Percentiles rank a stretch among this genome's conserved stretches.
Conservation (phyloP, 2,888 invertebrate genomes). For the Lapara coniferarum region DNA sequence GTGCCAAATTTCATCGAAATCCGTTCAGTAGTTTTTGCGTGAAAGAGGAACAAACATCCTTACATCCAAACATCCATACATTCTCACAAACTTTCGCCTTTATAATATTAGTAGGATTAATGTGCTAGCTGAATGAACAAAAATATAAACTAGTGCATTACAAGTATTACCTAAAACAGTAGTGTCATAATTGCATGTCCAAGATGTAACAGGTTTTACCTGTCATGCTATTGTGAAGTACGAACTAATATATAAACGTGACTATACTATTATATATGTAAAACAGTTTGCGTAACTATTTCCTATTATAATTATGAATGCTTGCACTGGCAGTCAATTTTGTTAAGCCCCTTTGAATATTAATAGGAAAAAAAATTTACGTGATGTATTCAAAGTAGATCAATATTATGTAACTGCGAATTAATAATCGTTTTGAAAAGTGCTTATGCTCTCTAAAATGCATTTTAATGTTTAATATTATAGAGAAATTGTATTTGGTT, state of each 20-base stretch:
- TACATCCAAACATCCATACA: no score
- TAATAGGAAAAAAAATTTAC: background rate
- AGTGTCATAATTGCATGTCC: constrained; percentile 12
- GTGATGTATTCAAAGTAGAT: background rate
- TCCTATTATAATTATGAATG: background rate
- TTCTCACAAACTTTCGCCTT: no score
- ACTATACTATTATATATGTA: constrained; percentile 6
- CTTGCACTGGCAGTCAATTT: constrained; percentile 18
- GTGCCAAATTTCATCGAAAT: no score
- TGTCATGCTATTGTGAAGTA: constrained; percentile 19
- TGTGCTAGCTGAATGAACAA: no score
- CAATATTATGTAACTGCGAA: constrained; percentile 4
- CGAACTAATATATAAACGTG: constrained; percentile 2
- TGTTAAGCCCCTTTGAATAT: constrained; percentile 1
- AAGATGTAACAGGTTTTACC: constrained; percentile 15
- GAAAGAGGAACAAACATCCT: no score
- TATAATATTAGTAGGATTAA: no score
- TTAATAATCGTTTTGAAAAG: background rate
- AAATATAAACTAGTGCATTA: no score
- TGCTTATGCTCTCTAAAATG: background rate
- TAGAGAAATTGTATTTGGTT: background rate
- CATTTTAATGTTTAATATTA: background rate
- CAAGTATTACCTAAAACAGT: background rate
- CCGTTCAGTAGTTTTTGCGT: no score
- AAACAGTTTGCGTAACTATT: constrained; percentile 17